phyloP scores from a whole-genome alignment of 2,113 vertebrate species.

The Pteropus alecto region DNA sequence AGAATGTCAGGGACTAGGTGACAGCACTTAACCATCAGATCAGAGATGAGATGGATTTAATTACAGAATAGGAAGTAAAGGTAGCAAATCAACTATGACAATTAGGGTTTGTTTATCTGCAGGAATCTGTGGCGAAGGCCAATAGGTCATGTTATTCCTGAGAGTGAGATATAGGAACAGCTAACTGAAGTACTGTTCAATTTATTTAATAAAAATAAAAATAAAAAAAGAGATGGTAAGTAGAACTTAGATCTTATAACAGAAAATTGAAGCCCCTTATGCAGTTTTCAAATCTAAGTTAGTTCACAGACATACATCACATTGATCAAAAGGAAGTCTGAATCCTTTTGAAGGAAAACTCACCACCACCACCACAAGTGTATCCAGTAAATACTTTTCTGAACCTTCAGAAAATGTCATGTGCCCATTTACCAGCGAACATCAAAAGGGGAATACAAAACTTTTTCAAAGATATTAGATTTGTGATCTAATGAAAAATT shows the following conservation, averaged over 20 bases:
- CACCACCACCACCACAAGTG: background rate
- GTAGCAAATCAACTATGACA: background rate
- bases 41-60: background rate
- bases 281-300: background rate
- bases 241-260: background rate
- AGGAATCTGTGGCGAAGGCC: background rate
- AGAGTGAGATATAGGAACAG: background rate
- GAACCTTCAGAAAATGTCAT: background rate
- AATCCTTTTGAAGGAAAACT: background rate
- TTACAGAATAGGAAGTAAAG: background rate
- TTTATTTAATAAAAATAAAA: background rate
- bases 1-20: background rate
- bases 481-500: background rate
- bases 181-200: background rate
- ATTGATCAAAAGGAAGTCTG: background rate
- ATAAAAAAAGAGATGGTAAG: background rate
- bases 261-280: background rate
- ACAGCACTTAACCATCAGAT: background rate
- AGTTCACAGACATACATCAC: background rate
- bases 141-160: background rate
- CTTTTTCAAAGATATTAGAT: background rate
- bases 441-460: background rate
- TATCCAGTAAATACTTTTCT: background rate
- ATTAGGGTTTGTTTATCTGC: background rate
- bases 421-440: background rate